Conservation (phyloP, 2,113 vertebrate genomes). For the Varanus salvator region DNA sequence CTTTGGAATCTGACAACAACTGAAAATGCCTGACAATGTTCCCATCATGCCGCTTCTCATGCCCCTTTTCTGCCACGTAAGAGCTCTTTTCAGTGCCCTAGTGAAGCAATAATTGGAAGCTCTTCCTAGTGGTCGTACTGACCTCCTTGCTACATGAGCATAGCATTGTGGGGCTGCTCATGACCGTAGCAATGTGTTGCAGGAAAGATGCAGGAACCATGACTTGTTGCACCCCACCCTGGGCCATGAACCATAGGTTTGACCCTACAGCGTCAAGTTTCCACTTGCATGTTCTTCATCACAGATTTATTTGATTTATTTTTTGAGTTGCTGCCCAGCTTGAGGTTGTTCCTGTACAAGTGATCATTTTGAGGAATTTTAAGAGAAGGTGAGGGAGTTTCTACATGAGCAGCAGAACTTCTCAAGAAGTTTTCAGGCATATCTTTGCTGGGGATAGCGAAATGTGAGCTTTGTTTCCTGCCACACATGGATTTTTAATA, state of each 20-base stretch:
- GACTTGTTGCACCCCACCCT: not conserved
- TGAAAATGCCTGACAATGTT: too few relatives aligned
- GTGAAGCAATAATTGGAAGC: not conserved
- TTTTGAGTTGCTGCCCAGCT: too few relatives aligned
- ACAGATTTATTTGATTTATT: not conserved
- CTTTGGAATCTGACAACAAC: too few relatives aligned
- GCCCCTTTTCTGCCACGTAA: too few relatives aligned
- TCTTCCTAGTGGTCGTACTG: not conserved
- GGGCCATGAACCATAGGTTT: not conserved
- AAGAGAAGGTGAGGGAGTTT: not conserved
- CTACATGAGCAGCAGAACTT: not conserved
- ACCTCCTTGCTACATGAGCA: not conserved
- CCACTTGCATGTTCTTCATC: too few relatives aligned
- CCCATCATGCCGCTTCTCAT: not conserved
- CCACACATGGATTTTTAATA: too few relatives aligned
- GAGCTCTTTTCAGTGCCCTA: too few relatives aligned
- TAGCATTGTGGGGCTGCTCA: not conserved
- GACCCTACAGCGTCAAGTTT: not conserved
- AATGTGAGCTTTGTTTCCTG: too few relatives aligned
- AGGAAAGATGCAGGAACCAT: not conserved
- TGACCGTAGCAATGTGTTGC: not conserved
- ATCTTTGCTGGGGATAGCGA: not conserved
- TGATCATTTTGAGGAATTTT: not conserved
- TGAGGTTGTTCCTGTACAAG: not conserved
- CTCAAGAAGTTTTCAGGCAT: not conserved